Conservation (phyloP, 2,888 invertebrate species). For the Drosophila testacea region DNA sequence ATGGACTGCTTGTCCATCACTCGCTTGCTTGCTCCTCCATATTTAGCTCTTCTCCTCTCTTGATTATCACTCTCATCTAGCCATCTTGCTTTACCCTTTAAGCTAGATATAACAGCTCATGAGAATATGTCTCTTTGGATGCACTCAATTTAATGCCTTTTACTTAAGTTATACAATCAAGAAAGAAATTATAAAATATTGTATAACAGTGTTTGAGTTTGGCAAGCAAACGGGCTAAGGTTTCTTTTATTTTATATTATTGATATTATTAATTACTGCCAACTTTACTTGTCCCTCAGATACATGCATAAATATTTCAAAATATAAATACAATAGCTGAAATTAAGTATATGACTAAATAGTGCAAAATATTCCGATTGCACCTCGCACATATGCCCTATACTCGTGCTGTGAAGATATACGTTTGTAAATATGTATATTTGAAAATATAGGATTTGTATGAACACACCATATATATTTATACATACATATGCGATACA, state of each 20-base stretch:
- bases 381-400: constrained; percentile 32
- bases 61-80: background rate
- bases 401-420: constrained; percentile 34
- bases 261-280: background rate
- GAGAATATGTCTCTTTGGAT: background rate
- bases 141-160: background rate
- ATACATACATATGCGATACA: constrained; percentile 49
- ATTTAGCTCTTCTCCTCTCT: background rate
- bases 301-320: background rate
- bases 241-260: too few species aligned
- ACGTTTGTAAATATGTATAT: constrained; percentile 29
- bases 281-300: background rate
- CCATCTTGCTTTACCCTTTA: background rate
- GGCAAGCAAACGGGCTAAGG: background rate
- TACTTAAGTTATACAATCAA: background rate
- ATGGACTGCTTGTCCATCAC: background rate
- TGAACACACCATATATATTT: constrained; percentile 5
- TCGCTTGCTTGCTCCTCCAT: background rate
- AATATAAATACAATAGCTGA: background rate
- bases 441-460: constrained; percentile 27
- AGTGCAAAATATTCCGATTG: background rate
- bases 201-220: background rate
- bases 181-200: background rate
- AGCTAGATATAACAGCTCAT: too few species aligned
- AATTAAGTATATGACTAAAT: background rate